These are phyloP conservation scores for Plebejus anna DNA, from an alignment of 2,888 invertebrate genomes.

Conservation along the genomic window DNA sequence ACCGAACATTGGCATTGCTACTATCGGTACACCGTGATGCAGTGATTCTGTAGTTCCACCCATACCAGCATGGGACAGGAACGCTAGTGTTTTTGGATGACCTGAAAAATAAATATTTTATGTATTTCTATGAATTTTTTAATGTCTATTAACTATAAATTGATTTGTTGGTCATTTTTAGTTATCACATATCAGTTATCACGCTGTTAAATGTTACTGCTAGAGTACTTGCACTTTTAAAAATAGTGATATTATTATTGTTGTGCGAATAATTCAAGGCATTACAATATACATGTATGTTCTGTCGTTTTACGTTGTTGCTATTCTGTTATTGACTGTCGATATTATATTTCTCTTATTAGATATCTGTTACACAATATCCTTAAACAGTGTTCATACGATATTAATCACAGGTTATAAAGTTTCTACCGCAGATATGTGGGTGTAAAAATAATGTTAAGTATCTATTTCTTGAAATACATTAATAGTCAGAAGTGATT, in stretches of 20 bases:
- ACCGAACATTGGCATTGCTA: conserved; percentile 80
- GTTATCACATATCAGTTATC: background rate
- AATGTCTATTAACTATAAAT: too few relatives aligned
- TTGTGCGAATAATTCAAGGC: background rate
- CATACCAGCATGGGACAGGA: conserved; percentile 81
- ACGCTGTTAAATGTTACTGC: too few relatives aligned
- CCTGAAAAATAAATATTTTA: conserved; percentile 51
- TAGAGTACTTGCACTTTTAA: too few relatives aligned
- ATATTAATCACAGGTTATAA: background rate
- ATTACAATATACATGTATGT: background rate
- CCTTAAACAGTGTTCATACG: background rate
- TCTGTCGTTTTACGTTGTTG: background rate
- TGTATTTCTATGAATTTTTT: too few relatives aligned
- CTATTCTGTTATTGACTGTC: background rate
- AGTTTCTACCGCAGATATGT: background rate
- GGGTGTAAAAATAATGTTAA: background rate
- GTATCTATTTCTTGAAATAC: background rate
- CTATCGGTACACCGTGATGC: conserved; percentile 79
- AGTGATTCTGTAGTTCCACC: conserved; percentile 81
- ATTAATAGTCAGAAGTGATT: too few relatives aligned
- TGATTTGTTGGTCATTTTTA: background rate
- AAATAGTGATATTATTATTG: too few relatives aligned
- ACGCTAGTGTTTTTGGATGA: conserved; percentile 80
- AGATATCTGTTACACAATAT: background rate
- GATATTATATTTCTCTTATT: background rate